phyloP scores from a whole-genome alignment of 2,113 vertebrate species.

The Rhabdomys dilectus region DNA sequence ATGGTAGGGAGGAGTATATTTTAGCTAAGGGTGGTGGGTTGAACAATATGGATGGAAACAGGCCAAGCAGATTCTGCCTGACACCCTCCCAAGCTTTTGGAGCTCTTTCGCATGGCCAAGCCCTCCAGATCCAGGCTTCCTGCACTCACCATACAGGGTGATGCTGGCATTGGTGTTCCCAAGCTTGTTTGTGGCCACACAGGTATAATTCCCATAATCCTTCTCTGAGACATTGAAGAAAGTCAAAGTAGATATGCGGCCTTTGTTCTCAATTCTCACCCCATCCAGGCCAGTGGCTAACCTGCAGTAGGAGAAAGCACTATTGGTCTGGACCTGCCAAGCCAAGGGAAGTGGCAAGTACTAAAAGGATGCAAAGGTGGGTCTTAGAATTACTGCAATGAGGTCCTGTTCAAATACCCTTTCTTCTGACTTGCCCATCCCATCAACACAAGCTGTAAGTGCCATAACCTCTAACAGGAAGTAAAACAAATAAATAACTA shows the following conservation, averaged over 20 bases:
- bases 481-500: too few species aligned
- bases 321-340: background rate
- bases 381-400: background rate
- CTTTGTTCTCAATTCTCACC: slow-evolving; percentile 96
- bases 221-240: slow-evolving; percentile 99
- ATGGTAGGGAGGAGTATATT: background rate
- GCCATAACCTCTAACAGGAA: background rate
- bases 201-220: slow-evolving; percentile 99
- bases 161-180: slow-evolving; percentile 98
- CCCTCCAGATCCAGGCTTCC: background rate
- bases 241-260: slow-evolving; percentile 94
- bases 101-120: background rate
- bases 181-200: slow-evolving; percentile 96
- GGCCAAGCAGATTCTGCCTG: background rate
- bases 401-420: background rate
- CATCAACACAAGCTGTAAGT: background rate
- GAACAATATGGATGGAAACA: slow-evolving; percentile 16
- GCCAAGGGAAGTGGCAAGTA: accelerated
- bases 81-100: background rate
- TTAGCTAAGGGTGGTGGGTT: background rate
- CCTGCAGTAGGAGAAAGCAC: slow-evolving; percentile 81
- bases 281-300: slow-evolving; percentile 94
- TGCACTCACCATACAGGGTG: slow-evolving; percentile 95
- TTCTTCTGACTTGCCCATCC: background rate
- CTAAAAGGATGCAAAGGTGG: too few species aligned